phyloP scores from a whole-genome alignment of 2,113 vertebrate genomes.

The Rostratula benghalensis region DNA sequence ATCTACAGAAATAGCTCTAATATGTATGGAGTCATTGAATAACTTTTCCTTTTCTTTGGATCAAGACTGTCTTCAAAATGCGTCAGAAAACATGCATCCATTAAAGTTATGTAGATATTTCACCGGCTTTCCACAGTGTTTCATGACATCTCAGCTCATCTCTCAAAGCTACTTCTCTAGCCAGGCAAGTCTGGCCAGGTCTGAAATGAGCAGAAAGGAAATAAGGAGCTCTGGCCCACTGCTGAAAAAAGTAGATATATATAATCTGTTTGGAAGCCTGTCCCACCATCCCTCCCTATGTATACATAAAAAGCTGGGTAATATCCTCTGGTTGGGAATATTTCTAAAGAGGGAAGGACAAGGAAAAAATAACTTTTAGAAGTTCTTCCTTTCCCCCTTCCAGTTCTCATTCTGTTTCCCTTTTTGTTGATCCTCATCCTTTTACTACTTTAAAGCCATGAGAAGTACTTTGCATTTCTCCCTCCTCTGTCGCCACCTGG shows the following conservation, averaged over 20 bases:
- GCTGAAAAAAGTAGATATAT: not conserved
- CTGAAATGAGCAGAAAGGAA: not conserved
- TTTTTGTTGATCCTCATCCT: not conserved
- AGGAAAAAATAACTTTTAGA: not conserved
- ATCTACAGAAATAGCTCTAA: not conserved
- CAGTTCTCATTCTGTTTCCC: not conserved
- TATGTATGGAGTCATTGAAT: not conserved
- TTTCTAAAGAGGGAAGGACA: not conserved
- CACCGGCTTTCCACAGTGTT: not conserved
- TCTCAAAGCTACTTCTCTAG: not conserved
- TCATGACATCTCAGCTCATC: not conserved
- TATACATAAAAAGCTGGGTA: not conserved
- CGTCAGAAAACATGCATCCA: not conserved
- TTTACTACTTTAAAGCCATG: not conserved
- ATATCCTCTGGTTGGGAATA: not conserved
- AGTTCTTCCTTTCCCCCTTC: not conserved
- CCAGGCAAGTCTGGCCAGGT: not conserved
- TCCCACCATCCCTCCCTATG: not conserved
- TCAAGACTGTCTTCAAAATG: not conserved
- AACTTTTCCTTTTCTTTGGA: not conserved
- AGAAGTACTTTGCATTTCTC: not conserved
- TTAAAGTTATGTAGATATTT: not conserved
- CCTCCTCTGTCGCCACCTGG: slow-evolving; percentile 47
- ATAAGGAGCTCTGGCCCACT: not conserved
- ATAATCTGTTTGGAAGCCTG: not conserved